Evolutionary conservation across 2,113 vertebrate genomes (phyloP), one percentile per base, ranked within the genome.

Genomic region (Mastomys coucha): DNA sequence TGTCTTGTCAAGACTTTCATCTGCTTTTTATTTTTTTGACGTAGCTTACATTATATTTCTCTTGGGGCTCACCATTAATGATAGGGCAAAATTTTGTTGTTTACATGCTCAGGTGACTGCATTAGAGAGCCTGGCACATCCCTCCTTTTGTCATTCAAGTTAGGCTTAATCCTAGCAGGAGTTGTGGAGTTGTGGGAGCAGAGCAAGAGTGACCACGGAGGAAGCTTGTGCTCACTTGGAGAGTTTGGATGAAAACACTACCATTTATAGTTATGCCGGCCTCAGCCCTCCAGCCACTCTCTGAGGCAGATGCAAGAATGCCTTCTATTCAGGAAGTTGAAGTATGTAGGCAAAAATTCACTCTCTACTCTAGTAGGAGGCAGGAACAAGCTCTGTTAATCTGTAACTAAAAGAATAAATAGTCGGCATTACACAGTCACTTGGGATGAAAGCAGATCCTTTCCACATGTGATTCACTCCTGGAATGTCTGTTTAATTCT

Each of bases 251-350:
- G 56, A 90, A 96, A 97, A 91, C 96, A 97, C 96, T 96, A 91
- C 97, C 96, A 93, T 97, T 97, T 97, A 98, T 97, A 97, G 95
- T 96, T 94, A 96, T 36, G 24, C 85, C 95, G 82, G 95, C 65
- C 63, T 95, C 77, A 75, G 73, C 70, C 91, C 73, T 82, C 49
- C 73, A 78, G 90, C 70, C 58, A 22, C 96, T 77, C 85, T 91
- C 95, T 72, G 31, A 89, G 93, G 95, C 81, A 87, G 53, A 95
- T 65, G 95, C 90, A 89, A 94, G 67, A 93, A 51, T 70, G 73
- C 73, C 73, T 76, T 97, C 65, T 85, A 24, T 81, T 96, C 94
- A 96, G 93, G 93, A 97, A 97, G 97, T 95, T 91, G 89, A 96
- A 95, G 60, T 90, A 93, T 88, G 93, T 88, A 24, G 94, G 72